Conservation (phyloP, 1,140 invertebrate species). For the Temnothorax longispinosus region DNA sequence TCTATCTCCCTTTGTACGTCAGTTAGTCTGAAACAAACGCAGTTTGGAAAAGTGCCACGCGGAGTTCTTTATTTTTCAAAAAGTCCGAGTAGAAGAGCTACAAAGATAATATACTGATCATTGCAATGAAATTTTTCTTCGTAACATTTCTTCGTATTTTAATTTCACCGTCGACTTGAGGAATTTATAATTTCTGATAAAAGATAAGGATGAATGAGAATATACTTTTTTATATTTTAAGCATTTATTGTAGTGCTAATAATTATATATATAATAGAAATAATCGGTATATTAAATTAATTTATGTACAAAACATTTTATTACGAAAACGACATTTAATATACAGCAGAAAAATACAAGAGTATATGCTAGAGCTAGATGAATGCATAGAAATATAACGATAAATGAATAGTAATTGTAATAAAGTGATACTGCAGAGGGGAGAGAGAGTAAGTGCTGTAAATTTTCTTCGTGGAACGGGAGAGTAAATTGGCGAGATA, state of each 20-base stretch:
- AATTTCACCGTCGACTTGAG: neutral
- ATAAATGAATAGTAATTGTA: slow-evolving; percentile 25
- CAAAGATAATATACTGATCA: neutral
- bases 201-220: neutral
- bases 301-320: neutral
- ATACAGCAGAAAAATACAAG: neutral
- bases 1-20: slow-evolving; percentile 10
- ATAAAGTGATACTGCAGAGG: neutral
- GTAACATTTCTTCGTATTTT: neutral
- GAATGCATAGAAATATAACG: neutral
- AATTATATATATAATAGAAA: neutral
- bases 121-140: neutral
- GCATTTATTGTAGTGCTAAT: neutral
- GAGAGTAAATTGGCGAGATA: slow-evolving; percentile 47
- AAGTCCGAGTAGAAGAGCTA: neutral
- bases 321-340: neutral
- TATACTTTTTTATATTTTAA: neutral
- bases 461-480: slow-evolving; percentile 21
- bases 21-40: slow-evolving; percentile 9
- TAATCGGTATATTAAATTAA: neutral
- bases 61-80: neutral
- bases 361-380: neutral
- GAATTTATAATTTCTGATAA: neutral
- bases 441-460: neutral
- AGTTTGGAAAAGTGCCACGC: slow-evolving; percentile 22